Percentiles rank a stretch among this genome's conserved stretches.
Conservation (phyloP, 2,113 vertebrate species). For the Epinephelus fuscoguttatus region DNA sequence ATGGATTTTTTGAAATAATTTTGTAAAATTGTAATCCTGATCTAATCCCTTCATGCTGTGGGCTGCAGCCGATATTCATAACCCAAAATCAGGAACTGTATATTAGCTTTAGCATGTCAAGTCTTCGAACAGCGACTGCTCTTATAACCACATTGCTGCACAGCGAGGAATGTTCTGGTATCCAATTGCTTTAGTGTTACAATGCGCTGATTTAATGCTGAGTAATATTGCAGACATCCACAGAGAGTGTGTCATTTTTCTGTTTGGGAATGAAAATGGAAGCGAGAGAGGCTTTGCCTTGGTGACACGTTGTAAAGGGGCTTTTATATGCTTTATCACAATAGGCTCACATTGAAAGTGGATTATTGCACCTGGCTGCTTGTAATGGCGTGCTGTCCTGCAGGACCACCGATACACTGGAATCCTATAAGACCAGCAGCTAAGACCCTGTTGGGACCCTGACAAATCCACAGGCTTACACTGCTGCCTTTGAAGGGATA, state of each 20-base stretch:
- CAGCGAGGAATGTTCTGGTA: background rate
- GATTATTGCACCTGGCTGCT: slow-evolving; percentile 71
- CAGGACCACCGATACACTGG: slow-evolving; percentile 42
- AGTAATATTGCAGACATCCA: slow-evolving; percentile 6
- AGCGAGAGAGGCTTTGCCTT: slow-evolving; percentile 28
- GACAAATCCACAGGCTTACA: slow-evolving; percentile 67
- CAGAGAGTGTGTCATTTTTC: slow-evolving; percentile 22
- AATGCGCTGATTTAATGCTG: background rate
- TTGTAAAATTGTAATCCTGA: background rate
- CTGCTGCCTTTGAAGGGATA: slow-evolving; percentile 52
- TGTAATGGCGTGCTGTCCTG: slow-evolving; percentile 43
- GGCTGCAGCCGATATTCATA: background rate
- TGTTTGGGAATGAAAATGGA: slow-evolving; percentile 36
- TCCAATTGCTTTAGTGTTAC: background rate
- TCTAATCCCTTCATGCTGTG: background rate
- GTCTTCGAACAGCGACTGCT: background rate
- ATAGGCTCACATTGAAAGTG: slow-evolving; percentile 53
- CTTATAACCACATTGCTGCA: background rate
- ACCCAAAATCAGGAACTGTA: background rate
- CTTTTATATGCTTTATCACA: slow-evolving; percentile 64
- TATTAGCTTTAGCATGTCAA: background rate
- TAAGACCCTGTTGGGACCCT: slow-evolving; percentile 50
- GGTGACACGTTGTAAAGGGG: slow-evolving; percentile 44
- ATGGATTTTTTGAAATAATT: slow-evolving; percentile 4
- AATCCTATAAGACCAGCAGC: slow-evolving; percentile 55